Evolutionary conservation across 2,888 invertebrate genomes (phyloP).

Genomic region (Lasioglossum oenotherae): DNA sequence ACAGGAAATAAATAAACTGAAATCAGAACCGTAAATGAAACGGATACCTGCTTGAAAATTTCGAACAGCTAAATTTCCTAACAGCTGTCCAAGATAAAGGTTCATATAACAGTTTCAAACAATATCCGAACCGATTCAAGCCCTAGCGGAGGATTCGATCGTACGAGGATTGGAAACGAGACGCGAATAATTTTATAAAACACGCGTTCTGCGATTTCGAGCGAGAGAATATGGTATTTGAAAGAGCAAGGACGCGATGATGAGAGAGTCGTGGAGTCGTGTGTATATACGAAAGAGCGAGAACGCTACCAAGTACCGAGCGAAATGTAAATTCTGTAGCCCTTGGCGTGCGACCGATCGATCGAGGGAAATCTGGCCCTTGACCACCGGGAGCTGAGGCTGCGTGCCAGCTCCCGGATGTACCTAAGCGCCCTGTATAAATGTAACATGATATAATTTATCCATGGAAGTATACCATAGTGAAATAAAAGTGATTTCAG

Average conservation of each 20-base stretch:
- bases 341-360: slow-evolving; percentile 11
- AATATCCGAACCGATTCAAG: background rate
- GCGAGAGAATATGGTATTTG: background rate
- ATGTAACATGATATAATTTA: slow-evolving; percentile 83
- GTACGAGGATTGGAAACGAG: background rate
- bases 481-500: slow-evolving; percentile 83
- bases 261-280: slow-evolving; percentile 11
- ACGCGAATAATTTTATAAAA: background rate
- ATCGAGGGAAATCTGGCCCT: slow-evolving; percentile 31
- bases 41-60: background rate
- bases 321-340: slow-evolving; percentile 50
- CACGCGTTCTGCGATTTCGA: background rate
- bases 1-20: background rate
- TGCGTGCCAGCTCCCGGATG: slow-evolving; percentile 58
- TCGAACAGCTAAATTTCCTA: too few species aligned
- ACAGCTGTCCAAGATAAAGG: too few species aligned
- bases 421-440: slow-evolving; percentile 81
- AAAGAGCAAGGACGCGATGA: background rate
- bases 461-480: slow-evolving; percentile 82
- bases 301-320: slow-evolving; percentile 9
- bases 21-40: background rate
- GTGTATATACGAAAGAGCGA: slow-evolving; percentile 33
- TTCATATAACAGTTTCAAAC: too few species aligned
- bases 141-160: background rate
- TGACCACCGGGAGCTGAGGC: slow-evolving; percentile 22